Evolutionary conservation across 2,888 invertebrate species (phyloP).

Genomic region (Lasioglossum malachurum): DNA sequence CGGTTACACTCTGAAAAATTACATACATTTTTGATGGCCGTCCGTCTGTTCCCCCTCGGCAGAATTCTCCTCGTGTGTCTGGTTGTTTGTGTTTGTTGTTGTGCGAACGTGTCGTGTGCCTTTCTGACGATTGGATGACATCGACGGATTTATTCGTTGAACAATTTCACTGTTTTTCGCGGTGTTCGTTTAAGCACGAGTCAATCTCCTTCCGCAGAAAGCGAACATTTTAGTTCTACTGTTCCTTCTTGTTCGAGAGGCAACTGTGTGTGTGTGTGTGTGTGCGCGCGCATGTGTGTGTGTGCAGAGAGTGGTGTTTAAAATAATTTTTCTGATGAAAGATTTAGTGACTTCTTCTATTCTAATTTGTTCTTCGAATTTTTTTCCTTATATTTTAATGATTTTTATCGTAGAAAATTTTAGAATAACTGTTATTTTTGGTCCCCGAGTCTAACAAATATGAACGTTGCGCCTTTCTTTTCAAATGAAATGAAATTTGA

Average conservation of each 20-base stretch:
- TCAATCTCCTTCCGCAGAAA: background rate
- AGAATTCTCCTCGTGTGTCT: background rate
- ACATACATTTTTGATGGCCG: constrained; percentile 56
- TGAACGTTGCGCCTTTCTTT: no score
- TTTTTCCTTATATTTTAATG: no score
- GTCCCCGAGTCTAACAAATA: no score
- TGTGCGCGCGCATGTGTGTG: background rate
- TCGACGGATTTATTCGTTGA: background rate
- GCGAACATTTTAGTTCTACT: background rate
- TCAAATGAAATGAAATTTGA: no score
- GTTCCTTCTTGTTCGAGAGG: background rate
- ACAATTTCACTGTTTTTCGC: background rate
- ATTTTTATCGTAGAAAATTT: no score
- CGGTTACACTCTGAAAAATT: constrained; percentile 89
- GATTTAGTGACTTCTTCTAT: background rate
- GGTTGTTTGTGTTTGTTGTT: constrained; percentile 3
- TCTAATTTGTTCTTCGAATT: no score
- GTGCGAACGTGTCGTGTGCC: background rate
- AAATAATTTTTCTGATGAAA: background rate
- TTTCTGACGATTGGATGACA: constrained; percentile 29
- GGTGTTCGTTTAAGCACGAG: background rate
- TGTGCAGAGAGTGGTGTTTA: no score
- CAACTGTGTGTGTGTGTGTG: background rate
- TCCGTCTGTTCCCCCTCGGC: background rate
- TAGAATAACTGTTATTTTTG: no score